Percentiles rank a stretch among this genome's conserved stretches.
These are phyloP conservation scores for Macrostomum cliftonense DNA, from an alignment of 2,888 invertebrate genomes.

Conservation along the genomic window DNA sequence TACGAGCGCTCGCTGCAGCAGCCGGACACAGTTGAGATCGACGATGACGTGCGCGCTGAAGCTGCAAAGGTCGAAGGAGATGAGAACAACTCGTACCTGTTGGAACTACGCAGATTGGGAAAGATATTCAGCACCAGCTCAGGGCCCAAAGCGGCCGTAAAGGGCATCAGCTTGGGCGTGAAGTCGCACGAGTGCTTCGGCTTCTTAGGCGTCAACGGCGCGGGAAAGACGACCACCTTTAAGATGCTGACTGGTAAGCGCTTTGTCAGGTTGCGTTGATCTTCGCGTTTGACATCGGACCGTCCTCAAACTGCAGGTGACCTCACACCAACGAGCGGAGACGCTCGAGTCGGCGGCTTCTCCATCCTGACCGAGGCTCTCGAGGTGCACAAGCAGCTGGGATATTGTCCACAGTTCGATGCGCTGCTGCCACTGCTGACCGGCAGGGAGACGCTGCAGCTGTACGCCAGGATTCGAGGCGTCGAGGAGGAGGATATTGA, in stretches of 20 bases:
- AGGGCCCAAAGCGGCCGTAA: constrained; percentile 19
- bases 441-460: constrained; percentile 52
- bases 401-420: constrained; percentile 77
- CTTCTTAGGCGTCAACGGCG: constrained; percentile 62
- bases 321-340: constrained; percentile 39
- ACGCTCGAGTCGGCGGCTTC: constrained; percentile 40
- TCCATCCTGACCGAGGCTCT: constrained; percentile 40
- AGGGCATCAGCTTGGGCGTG: constrained; percentile 26
- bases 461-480: constrained; percentile 57
- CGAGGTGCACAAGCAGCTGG: constrained; percentile 54
- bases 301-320: constrained; percentile 37
- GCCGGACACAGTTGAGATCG: too few relatives aligned
- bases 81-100: neutral
- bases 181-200: constrained; percentile 53
- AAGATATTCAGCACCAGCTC: constrained; percentile 7
- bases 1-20: too few relatives aligned
- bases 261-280: too few relatives aligned
- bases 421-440: constrained; percentile 60
- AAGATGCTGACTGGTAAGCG: constrained; percentile 46
- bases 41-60: neutral
- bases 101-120: constrained; percentile 7
- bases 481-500: constrained; percentile 37
- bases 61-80: neutral
- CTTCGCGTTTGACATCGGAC: neutral
- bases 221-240: constrained; percentile 73